phyloP scores from a whole-genome alignment of 1,140 invertebrate species.

The Bicyclus anynana region DNA sequence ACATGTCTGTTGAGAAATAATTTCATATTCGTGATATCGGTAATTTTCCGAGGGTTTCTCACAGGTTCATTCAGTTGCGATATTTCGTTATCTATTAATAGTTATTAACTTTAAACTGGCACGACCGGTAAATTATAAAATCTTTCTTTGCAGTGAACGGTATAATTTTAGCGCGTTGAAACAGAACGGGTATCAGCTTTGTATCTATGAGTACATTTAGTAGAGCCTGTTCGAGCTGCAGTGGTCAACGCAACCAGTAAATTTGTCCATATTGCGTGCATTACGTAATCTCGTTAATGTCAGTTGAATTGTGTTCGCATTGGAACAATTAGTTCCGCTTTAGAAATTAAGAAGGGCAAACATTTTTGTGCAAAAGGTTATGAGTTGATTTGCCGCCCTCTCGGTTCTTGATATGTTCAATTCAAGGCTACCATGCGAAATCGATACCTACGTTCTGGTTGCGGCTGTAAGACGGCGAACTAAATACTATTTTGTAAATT shows the following conservation, averaged over 20 bases:
- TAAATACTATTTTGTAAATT: slow-evolving; percentile 22
- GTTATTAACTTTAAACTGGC: slow-evolving; percentile 23
- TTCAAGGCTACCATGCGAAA: slow-evolving; percentile 62
- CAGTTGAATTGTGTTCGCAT: slow-evolving; percentile 39
- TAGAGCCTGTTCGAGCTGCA: slow-evolving; percentile 46
- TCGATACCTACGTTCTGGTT: slow-evolving; percentile 39
- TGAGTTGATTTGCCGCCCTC: slow-evolving; percentile 41
- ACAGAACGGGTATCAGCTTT: slow-evolving; percentile 41
- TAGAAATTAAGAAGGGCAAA: slow-evolving; percentile 58
- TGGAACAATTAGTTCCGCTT: slow-evolving; percentile 59
- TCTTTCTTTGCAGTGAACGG: slow-evolving; percentile 45
- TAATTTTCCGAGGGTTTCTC: slow-evolving; percentile 5
- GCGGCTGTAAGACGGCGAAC: slow-evolving; percentile 43
- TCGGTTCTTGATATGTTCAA: slow-evolving; percentile 50
- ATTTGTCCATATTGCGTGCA: slow-evolving; percentile 49
- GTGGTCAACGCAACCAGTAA: slow-evolving; percentile 44
- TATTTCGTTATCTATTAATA: slow-evolving; percentile 24
- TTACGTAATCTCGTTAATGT: slow-evolving; percentile 59
- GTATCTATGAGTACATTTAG: slow-evolving; percentile 38
- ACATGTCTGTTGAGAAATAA: background rate
- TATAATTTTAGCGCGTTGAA: slow-evolving; percentile 46
- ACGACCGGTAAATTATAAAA: slow-evolving; percentile 32
- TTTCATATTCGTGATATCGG: background rate
- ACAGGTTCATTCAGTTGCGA: slow-evolving; percentile 4
- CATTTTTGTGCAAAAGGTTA: slow-evolving; percentile 56